phyloP scores from a whole-genome alignment of 53 echinoderm and acorn worm genomes.

The Zoroaster sp. region DNA sequence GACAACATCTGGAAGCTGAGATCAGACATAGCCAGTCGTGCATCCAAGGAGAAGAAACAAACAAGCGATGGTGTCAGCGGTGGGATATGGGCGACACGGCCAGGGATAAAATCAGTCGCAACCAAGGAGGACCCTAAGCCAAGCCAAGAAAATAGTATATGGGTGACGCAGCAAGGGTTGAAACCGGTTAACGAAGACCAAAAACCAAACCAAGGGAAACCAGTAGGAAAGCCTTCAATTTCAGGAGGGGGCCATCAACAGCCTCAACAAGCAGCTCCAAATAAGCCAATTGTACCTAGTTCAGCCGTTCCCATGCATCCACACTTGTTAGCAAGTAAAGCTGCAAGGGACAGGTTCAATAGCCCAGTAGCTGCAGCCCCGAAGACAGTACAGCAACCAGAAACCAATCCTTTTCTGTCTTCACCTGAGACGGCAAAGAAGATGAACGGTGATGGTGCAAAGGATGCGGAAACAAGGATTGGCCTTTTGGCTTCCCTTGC shows the following conservation, averaged over 20 bases:
- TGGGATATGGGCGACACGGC: slow-evolving; percentile 58
- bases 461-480: slow-evolving; percentile 35
- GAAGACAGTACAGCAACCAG: not conserved
- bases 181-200: not conserved
- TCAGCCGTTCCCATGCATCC: slow-evolving; percentile 70
- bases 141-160: not conserved
- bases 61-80: slow-evolving; percentile 8
- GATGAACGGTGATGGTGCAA: not conserved
- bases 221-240: not conserved
- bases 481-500: slow-evolving; percentile 59
- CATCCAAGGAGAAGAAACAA: slow-evolving; percentile 38
- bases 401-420: not conserved
- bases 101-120: not conserved
- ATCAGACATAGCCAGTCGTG: slow-evolving; percentile 71
- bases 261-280: too few relatives aligned
- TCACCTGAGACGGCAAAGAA: not conserved
- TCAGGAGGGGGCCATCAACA: not conserved
- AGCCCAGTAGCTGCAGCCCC: not conserved
- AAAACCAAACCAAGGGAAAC: not conserved
- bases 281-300: not conserved
- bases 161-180: not conserved
- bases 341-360: slow-evolving; percentile 69
- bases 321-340: slow-evolving; percentile 62
- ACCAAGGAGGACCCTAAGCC: not conserved
- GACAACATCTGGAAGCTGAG: slow-evolving; percentile 85